Percentiles rank a stretch among this genome's conserved stretches.
Conservation (phyloP, 1,140 invertebrate genomes). For the Drosophila rufa region DNA sequence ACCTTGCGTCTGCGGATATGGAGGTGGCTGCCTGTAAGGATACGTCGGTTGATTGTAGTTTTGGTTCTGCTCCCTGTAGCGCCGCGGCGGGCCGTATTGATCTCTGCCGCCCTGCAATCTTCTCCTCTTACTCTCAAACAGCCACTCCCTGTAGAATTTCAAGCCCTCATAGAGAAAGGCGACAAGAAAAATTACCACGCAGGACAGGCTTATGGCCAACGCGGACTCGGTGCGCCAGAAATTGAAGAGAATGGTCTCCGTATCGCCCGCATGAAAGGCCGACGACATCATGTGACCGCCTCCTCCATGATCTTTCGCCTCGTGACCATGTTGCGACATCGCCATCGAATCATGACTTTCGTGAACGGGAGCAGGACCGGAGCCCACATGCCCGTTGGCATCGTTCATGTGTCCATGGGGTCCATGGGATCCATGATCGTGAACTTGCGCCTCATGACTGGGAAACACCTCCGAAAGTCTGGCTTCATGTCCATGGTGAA, state of each 20-base stretch:
- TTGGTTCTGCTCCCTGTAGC: background rate
- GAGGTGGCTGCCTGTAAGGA: background rate
- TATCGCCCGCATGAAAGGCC: constrained; percentile 45
- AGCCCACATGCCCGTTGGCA: too few relatives aligned
- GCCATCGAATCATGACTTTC: background rate
- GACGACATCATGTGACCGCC: constrained; percentile 47
- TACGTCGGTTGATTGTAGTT: constrained; percentile 8
- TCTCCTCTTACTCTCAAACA: constrained; percentile 14
- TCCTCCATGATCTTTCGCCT: background rate
- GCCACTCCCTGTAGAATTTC: constrained; percentile 58
- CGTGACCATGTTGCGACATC: constrained; percentile 2
- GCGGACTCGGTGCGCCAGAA: constrained; percentile 48
- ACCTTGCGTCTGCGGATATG: background rate
- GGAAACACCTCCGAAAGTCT: background rate
- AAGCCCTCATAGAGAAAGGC: constrained; percentile 65
- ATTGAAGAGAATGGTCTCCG: constrained; percentile 61
- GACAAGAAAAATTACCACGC: constrained; percentile 53
- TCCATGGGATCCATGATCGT: background rate
- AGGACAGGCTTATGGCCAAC: constrained; percentile 29
- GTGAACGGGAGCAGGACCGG: background rate
- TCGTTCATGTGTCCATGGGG: background rate
- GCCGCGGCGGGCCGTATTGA: background rate
- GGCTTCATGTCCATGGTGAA: constrained; percentile 7
- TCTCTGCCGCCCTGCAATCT: constrained; percentile 34
- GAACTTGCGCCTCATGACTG: background rate